A percentile compares a stretch with the other conserved stretches of the same genome.
phyloP scores from a whole-genome alignment of 1,140 invertebrate genomes.

The Epicauta chinensis region DNA sequence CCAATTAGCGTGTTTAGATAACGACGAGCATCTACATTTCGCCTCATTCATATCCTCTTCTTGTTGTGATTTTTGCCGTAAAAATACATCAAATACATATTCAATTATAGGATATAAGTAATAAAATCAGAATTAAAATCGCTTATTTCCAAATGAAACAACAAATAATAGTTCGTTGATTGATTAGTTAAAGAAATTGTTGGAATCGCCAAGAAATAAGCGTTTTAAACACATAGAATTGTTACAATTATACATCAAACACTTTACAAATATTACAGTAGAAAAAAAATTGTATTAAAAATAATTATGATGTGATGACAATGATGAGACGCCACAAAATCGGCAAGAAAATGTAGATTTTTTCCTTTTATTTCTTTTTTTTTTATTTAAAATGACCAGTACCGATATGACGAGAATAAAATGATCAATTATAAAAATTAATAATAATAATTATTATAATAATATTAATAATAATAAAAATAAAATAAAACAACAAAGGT shows the following conservation, averaged over 20 bases:
- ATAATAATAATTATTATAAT: conserved; percentile 9
- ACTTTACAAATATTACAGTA: conserved; percentile 29
- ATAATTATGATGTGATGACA: conserved; percentile 20
- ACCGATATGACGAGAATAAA: conserved; percentile 38
- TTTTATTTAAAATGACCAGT: conserved; percentile 31
- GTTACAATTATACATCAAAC: conserved; percentile 25
- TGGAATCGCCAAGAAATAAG: conserved; percentile 2
- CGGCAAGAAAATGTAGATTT: conserved; percentile 21
- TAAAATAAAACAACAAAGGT: conserved; percentile 32
- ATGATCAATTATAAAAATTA: conserved; percentile 25
- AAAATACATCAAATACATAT: no score
- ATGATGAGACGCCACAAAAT: neutral
- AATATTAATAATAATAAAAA: conserved; percentile 14
- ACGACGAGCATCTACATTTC: conserved; percentile 14
- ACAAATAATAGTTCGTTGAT: neutral
- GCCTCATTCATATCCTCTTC: conserved; percentile 15
- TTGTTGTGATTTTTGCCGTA: no score
- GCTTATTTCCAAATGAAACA: neutral
- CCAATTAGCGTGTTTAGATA: conserved; percentile 4
- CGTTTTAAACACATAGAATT: conserved; percentile 12
- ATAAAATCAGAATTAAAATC: conserved; percentile 12
- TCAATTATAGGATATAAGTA: conserved; percentile 9
- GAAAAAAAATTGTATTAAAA: conserved; percentile 27
- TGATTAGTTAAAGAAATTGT: neutral
- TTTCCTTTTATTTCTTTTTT: neutral